These are phyloP conservation scores for Morone saxatilis DNA, from an alignment of 2,113 vertebrate genomes.

Conservation along the genomic window DNA sequence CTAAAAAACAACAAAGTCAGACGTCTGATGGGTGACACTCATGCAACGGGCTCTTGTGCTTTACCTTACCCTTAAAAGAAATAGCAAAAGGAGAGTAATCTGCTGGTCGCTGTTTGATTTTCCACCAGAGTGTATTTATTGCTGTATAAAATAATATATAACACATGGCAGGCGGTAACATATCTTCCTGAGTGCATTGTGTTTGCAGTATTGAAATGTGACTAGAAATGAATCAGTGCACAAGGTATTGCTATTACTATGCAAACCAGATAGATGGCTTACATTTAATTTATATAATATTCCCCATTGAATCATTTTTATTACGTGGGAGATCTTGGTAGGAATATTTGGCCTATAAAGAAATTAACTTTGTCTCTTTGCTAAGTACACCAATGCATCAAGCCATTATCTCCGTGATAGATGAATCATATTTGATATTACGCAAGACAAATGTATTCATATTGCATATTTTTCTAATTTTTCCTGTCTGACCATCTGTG, in stretches of 20 bases:
- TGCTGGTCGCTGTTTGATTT: slow-evolving; percentile 7
- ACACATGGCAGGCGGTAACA: slow-evolving; percentile 47
- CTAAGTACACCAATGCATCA: slow-evolving; percentile 90
- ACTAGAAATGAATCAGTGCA: slow-evolving; percentile 73
- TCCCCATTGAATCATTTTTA: slow-evolving; percentile 84
- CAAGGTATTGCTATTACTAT: slow-evolving; percentile 76
- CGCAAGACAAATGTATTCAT: slow-evolving; percentile 91
- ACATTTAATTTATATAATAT: slow-evolving; percentile 86
- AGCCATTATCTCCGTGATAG: slow-evolving; percentile 88
- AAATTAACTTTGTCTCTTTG: slow-evolving; percentile 89
- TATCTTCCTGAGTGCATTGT: slow-evolving; percentile 61
- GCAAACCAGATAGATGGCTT: slow-evolving; percentile 81
- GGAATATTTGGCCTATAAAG: slow-evolving; percentile 86
- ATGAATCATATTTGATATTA: slow-evolving; percentile 91
- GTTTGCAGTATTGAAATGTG: slow-evolving; percentile 64
- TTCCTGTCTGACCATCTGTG: slow-evolving; percentile 94
- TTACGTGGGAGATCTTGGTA: slow-evolving; percentile 76
- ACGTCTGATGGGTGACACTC: slow-evolving; percentile 45
- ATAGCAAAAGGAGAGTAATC: slow-evolving; percentile 1
- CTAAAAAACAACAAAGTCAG: slow-evolving; percentile 61
- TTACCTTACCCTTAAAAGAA: not conserved
- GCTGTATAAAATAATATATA: slow-evolving; percentile 51
- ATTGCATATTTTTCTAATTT: slow-evolving; percentile 95
- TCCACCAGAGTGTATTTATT: slow-evolving; percentile 34
- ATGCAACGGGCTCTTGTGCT: slow-evolving; percentile 30